Evolutionary conservation across 2,888 invertebrate genomes (phyloP).

Genomic region (Polylopha cassiicola): DNA sequence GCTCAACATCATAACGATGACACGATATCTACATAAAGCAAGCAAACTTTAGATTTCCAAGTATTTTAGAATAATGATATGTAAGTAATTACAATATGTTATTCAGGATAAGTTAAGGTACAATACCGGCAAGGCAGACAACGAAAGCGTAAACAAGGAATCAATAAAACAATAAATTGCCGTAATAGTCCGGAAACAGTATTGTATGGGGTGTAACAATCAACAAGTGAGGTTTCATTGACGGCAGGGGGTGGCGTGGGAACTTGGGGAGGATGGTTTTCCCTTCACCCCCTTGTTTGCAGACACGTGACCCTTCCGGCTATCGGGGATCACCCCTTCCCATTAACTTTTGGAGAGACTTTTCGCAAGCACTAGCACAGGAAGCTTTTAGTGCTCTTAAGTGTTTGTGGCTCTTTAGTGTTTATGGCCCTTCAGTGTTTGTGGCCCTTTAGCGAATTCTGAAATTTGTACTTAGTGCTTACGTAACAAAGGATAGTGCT

Average conservation of each 20-base stretch:
- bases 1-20: too few species aligned
- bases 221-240: conserved; percentile 65
- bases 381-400: conserved; percentile 6
- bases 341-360: conserved; percentile 13
- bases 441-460: too few species aligned
- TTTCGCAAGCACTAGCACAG: conserved; percentile 1
- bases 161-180: conserved; percentile 32
- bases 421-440: too few species aligned
- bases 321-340: conserved; percentile 26
- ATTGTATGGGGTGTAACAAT: conserved; percentile 55
- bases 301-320: conserved; percentile 67
- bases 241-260: conserved; percentile 60
- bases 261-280: conserved; percentile 60
- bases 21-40: too few species aligned
- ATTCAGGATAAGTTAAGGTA: too few species aligned
- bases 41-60: too few species aligned
- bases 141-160: conserved; percentile 34
- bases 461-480: too few species aligned
- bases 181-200: conserved; percentile 52
- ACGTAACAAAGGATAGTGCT: too few species aligned
- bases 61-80: too few species aligned
- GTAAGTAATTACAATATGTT: too few species aligned
- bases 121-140: conserved; percentile 24
- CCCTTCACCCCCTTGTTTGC: conserved; percentile 53
- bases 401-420: not conserved